Percentiles rank a stretch among this genome's conserved stretches.
phyloP scores from a whole-genome alignment of 2,888 invertebrate genomes.

The Eucriotettix oculatus region DNA sequence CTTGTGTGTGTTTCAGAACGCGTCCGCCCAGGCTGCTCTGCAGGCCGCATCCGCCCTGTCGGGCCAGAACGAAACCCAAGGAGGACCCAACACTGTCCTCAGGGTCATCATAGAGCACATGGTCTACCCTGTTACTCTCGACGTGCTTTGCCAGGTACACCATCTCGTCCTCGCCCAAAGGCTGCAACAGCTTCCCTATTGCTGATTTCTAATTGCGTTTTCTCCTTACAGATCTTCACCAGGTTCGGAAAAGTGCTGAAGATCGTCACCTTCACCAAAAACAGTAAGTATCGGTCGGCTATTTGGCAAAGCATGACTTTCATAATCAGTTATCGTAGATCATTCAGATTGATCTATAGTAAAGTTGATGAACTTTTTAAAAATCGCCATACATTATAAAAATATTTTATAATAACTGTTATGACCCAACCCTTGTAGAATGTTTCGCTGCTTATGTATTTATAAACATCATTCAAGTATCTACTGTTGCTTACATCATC shows the following conservation, averaged over 20 bases:
- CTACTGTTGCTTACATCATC: too few species aligned
- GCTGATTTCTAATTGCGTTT: neutral
- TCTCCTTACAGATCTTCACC: slow-evolving; percentile 75
- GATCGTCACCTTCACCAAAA: slow-evolving; percentile 99
- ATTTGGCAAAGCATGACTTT: too few species aligned
- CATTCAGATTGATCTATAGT: too few species aligned
- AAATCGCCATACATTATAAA: too few species aligned
- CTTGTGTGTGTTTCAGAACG: slow-evolving; percentile 45
- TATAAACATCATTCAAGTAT: too few species aligned
- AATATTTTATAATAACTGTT: too few species aligned
- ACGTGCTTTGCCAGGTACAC: slow-evolving; percentile 76
- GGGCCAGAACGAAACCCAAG: slow-evolving; percentile 50
- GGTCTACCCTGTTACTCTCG: slow-evolving; percentile 94
- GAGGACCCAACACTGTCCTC: slow-evolving; percentile 89
- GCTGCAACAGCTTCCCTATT: neutral
- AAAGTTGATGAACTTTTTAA: too few species aligned
- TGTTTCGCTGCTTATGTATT: too few species aligned
- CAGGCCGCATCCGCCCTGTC: slow-evolving; percentile 71
- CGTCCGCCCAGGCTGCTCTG: slow-evolving; percentile 69
- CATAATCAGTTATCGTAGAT: too few species aligned
- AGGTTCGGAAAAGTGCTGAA: slow-evolving; percentile 97
- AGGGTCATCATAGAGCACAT: slow-evolving; percentile 98
- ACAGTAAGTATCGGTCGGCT: slow-evolving; percentile 56
- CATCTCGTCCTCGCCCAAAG: too few species aligned
- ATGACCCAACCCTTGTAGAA: too few species aligned